phyloP scores from a whole-genome alignment of 2,797 vertebrate species.

The Gallinago nigripennis region DNA sequence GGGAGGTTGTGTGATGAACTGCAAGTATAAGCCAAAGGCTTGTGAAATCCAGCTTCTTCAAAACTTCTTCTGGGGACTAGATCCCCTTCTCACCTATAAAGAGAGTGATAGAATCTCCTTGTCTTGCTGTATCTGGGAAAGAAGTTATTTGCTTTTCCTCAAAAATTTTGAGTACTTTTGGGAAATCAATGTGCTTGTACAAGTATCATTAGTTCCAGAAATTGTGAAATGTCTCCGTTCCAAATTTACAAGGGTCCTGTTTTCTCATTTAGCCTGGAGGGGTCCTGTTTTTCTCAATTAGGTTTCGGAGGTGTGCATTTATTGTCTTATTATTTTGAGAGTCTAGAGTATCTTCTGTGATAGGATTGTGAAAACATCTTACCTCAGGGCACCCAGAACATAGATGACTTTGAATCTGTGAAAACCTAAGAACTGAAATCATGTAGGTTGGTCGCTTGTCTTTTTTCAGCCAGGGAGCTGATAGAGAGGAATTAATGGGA shows the following conservation, averaged over 20 bases:
- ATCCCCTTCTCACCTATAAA: neutral
- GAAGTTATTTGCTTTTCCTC: neutral
- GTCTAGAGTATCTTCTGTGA: neutral
- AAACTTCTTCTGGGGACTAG: neutral
- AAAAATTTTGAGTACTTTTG: neutral
- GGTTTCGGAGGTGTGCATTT: neutral
- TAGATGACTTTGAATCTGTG: neutral
- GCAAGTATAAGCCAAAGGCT: neutral
- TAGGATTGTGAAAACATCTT: neutral
- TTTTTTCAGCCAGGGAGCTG: neutral
- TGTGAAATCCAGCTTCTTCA: neutral
- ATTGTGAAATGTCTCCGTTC: neutral
- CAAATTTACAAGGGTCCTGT: neutral
- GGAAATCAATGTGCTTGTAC: accelerated
- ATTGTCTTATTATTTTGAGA: neutral
- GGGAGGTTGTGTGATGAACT: neutral
- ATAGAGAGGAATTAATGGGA: neutral
- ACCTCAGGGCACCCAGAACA: neutral
- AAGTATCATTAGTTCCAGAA: neutral
- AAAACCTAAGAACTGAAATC: neutral
- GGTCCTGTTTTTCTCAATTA: neutral
- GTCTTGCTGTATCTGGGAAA: neutral
- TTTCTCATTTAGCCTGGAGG: neutral
- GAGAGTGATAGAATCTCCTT: neutral
- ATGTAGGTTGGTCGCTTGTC: neutral